Evolutionary conservation across 1,140 invertebrate genomes (phyloP).

Genomic region (Pissodes strobi): DNA sequence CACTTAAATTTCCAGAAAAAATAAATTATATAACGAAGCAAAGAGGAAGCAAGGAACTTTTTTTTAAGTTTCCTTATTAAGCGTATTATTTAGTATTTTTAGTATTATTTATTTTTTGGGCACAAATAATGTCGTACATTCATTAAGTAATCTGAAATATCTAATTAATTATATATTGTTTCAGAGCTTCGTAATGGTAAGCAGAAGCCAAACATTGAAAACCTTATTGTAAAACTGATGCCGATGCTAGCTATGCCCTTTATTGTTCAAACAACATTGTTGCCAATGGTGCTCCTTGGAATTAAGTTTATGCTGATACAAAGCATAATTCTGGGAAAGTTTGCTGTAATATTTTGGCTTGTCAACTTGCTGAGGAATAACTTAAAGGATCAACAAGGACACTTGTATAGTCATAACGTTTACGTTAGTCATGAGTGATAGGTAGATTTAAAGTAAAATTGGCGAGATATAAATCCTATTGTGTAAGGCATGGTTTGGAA

Average conservation of each 20-base stretch:
- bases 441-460: no score
- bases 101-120: no score
- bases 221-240: conserved; percentile 62
- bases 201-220: conserved; percentile 57
- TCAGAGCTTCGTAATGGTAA: conserved; percentile 37
- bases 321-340: conserved; percentile 66
- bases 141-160: no score
- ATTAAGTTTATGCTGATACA: conserved; percentile 69
- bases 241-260: conserved; percentile 68
- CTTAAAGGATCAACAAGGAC: conserved; percentile 38
- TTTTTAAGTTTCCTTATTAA: no score
- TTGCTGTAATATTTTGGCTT: conserved; percentile 64
- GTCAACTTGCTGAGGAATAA: conserved; percentile 64
- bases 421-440: conserved; percentile 40
- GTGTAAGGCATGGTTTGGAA: no score
- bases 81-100: no score
- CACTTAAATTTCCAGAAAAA: no score
- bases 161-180: conserved; percentile 21
- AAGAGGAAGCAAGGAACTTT: no score
- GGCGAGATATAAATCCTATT: no score
- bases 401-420: conserved; percentile 51
- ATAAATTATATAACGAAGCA: no score
- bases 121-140: no score
- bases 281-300: conserved; percentile 65
- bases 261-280: conserved; percentile 64